phyloP scores from a whole-genome alignment of 1,140 invertebrate genomes.

The Hestina assimilis region DNA sequence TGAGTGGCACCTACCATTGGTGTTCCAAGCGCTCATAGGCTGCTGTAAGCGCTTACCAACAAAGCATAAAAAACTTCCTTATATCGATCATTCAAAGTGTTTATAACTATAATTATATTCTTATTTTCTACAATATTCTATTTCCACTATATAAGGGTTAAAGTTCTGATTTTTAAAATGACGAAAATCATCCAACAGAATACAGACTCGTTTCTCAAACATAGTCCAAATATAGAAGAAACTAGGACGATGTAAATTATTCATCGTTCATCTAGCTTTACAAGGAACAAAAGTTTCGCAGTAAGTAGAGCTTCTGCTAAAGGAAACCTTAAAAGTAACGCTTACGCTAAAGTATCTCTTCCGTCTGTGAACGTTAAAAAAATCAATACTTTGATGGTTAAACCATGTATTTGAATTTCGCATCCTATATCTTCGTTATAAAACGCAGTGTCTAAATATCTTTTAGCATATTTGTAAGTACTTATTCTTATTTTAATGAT shows the following conservation, averaged over 20 bases:
- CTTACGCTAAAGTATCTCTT: conserved; percentile 19
- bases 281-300: conserved; percentile 8
- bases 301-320: conserved; percentile 11
- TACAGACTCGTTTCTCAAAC: background rate
- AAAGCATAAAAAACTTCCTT: no score
- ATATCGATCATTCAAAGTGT: no score
- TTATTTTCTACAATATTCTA: no score
- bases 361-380: conserved; percentile 27
- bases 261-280: conserved; percentile 14
- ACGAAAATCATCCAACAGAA: background rate
- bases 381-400: conserved; percentile 44
- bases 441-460: no score
- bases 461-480: no score
- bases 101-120: no score
- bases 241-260: conserved; percentile 9
- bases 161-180: background rate
- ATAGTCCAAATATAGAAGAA: conserved; percentile 3
- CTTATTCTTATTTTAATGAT: no score
- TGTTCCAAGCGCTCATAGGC: no score
- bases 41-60: no score
- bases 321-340: conserved; percentile 26
- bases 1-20: no score
- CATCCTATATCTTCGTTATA: conserved; percentile 33
- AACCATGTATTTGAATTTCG: conserved; percentile 47
- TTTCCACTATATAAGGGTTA: no score